Evolutionary conservation across 2,113 vertebrate genomes (phyloP).

Genomic region (Lutjanus erythropterus): DNA sequence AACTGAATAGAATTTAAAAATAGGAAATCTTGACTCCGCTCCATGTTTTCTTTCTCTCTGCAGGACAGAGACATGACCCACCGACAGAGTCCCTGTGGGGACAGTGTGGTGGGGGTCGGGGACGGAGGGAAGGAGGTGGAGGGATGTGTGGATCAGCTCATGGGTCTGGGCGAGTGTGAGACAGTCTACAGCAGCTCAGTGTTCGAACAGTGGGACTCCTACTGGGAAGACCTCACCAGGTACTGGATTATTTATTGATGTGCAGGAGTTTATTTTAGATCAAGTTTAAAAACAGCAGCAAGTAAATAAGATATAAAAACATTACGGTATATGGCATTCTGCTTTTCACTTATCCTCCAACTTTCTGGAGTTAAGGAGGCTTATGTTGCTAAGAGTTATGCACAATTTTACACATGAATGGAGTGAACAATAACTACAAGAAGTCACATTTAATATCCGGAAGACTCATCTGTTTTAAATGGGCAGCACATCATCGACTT

Average conservation of each 20-base stretch:
- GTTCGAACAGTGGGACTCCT: constrained; percentile 98
- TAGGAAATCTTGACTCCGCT: neutral
- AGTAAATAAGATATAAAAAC: constrained; percentile 12
- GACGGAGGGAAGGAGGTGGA: constrained; percentile 95
- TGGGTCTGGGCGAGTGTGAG: constrained; percentile 91
- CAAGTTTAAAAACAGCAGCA: constrained; percentile 2
- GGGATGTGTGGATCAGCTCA: constrained; percentile 89
- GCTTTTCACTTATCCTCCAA: neutral
- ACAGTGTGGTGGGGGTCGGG: constrained; percentile 89
- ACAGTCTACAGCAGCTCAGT: constrained; percentile 89
- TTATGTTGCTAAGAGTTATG: neutral
- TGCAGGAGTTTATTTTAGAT: constrained; percentile 3
- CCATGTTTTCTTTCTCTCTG: constrained; percentile 33
- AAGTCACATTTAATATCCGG: neutral
- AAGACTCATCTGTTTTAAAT: neutral
- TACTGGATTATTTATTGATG: constrained; percentile 51
- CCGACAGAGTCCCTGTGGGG: constrained; percentile 94
- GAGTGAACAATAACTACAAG: neutral
- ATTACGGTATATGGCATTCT: neutral
- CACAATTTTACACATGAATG: neutral
- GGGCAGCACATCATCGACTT: neutral
- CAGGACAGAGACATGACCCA: constrained; percentile 97
- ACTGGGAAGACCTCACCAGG: constrained; percentile 99
- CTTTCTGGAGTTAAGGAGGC: neutral
- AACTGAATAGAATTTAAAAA: neutral